A percentile compares a stretch with the other conserved stretches of the same genome.
Evolutionary conservation across 2,888 invertebrate species (phyloP).

Genomic region (Thalpophila matura): DNA sequence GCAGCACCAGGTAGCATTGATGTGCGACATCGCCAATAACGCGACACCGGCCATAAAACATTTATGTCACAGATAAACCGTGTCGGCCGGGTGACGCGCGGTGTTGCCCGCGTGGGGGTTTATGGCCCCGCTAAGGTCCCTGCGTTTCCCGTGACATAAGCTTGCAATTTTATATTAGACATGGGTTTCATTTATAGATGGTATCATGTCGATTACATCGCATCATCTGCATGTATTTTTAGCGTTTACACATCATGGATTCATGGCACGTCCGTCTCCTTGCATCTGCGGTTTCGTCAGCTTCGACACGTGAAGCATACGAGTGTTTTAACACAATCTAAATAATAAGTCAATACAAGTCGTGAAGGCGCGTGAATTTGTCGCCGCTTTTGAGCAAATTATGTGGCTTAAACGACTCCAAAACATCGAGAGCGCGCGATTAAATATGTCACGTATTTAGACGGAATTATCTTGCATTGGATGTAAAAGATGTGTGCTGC

Average conservation of each 20-base stretch:
- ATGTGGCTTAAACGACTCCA: too few species aligned
- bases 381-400: too few species aligned
- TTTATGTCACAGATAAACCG: slow-evolving; percentile 48
- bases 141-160: slow-evolving; percentile 44
- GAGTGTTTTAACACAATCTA: too few species aligned
- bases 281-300: slow-evolving; percentile 12
- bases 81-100: slow-evolving; percentile 14
- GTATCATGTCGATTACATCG: slow-evolving; percentile 31
- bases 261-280: neutral
- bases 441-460: too few species aligned
- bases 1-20: slow-evolving; percentile 4
- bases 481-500: too few species aligned
- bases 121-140: slow-evolving; percentile 44
- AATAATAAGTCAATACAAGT: too few species aligned
- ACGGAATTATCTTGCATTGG: too few species aligned
- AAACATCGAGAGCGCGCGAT: too few species aligned
- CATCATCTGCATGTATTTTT: slow-evolving; percentile 35
- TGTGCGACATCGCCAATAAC: slow-evolving; percentile 30
- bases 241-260: slow-evolving; percentile 1
- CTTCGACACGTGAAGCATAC: neutral
- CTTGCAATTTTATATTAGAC: slow-evolving; percentile 28
- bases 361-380: too few species aligned
- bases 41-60: slow-evolving; percentile 38
- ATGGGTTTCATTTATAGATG: slow-evolving; percentile 25
- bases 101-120: slow-evolving; percentile 52